A percentile compares a stretch with the other conserved stretches of the same genome.
Conservation (phyloP, 1,140 invertebrate species). For the Aphaenogaster floridana region DNA sequence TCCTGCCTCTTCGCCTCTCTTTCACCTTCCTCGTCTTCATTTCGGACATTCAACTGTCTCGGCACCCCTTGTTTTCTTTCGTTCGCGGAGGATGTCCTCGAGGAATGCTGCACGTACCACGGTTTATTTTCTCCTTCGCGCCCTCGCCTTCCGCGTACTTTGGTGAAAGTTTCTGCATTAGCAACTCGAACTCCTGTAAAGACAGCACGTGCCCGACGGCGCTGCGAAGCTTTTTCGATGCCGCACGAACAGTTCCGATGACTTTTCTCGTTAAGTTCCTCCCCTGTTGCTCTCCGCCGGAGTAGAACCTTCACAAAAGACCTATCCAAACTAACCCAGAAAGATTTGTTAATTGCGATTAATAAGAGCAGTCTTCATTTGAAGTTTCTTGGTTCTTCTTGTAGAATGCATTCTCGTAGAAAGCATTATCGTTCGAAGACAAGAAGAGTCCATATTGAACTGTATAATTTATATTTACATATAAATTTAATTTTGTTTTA, state of each 20-base stretch:
- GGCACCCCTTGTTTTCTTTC: slow-evolving; percentile 12
- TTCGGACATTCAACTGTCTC: not conserved
- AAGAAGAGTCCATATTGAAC: not conserved
- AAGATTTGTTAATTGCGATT: slow-evolving; percentile 62
- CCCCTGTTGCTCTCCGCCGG: slow-evolving; percentile 38
- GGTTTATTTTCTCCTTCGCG: slow-evolving; percentile 57
- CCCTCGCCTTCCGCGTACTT: slow-evolving; percentile 34
- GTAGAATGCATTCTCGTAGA: not conserved
- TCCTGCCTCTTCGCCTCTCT: not conserved
- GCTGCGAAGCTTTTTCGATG: slow-evolving; percentile 54
- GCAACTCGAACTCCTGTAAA: slow-evolving; percentile 58
- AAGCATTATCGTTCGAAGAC: not conserved
- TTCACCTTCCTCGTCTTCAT: slow-evolving; percentile 8
- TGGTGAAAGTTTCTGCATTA: slow-evolving; percentile 67
- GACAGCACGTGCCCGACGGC: slow-evolving; percentile 51
- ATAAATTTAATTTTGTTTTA: not conserved
- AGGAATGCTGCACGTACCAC: slow-evolving; percentile 47
- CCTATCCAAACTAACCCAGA: slow-evolving; percentile 20
- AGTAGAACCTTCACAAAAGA: slow-evolving; percentile 28
- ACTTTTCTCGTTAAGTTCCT: slow-evolving; percentile 51
- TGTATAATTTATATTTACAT: not conserved
- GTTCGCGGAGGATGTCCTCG: slow-evolving; percentile 35
- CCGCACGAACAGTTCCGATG: slow-evolving; percentile 51
- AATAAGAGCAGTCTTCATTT: not conserved
- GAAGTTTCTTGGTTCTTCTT: not conserved